Percentiles rank a stretch among this genome's conserved stretches.
Evolutionary conservation across 2,888 invertebrate species (phyloP).

Genomic region (Catocala nupta): DNA sequence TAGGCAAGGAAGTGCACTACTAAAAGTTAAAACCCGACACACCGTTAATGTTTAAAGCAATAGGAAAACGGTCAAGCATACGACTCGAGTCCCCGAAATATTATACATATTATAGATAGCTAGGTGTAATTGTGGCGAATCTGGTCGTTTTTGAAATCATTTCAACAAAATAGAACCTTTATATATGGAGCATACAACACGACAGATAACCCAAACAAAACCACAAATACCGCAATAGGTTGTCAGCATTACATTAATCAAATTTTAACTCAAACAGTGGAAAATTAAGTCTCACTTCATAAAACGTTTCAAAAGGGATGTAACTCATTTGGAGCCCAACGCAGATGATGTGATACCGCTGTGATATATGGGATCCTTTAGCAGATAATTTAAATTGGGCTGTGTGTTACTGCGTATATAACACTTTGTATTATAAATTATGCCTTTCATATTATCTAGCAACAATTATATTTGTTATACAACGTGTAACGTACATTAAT

Average conservation of each 20-base stretch:
- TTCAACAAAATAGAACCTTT: too few relatives aligned
- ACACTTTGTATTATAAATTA: slow-evolving; percentile 12
- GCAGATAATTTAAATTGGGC: slow-evolving; percentile 52
- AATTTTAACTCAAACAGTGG: not conserved
- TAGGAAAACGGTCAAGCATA: too few relatives aligned
- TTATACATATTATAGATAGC: too few relatives aligned
- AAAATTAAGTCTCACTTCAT: slow-evolving; percentile 7
- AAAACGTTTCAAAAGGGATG: slow-evolving; percentile 39
- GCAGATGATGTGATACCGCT: slow-evolving; percentile 41
- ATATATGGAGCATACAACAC: too few relatives aligned
- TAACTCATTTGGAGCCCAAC: slow-evolving; percentile 30
- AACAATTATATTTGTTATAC: slow-evolving; percentile 1
- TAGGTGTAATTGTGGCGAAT: too few relatives aligned
- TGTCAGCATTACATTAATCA: not conserved
- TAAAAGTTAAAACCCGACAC: too few relatives aligned
- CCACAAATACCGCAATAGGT: not conserved
- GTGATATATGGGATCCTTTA: slow-evolving; percentile 47
- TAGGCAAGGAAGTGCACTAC: too few relatives aligned
- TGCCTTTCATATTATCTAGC: not conserved
- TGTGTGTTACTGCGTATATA: slow-evolving; percentile 26
- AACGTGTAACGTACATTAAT: not conserved
- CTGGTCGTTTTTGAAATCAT: too few relatives aligned
- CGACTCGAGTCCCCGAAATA: too few relatives aligned
- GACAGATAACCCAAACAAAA: not conserved
- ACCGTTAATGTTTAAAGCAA: too few relatives aligned